Percentiles rank a stretch among this genome's conserved stretches.
Conservation (phyloP, 2,888 invertebrate genomes). For the Tigriopus californicus region DNA sequence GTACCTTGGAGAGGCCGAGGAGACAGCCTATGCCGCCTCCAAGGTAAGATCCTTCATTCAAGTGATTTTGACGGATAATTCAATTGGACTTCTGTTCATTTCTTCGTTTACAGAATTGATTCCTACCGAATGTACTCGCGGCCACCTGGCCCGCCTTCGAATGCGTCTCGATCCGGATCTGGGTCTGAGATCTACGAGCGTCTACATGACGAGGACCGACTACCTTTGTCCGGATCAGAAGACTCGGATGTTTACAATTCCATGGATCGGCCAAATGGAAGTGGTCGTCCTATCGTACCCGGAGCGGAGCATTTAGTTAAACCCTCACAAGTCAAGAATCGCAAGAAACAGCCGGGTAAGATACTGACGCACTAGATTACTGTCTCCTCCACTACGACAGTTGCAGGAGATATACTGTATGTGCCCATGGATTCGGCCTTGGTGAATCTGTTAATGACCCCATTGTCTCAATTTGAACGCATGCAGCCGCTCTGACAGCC, state of each 20-base stretch:
- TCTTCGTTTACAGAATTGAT: not conserved
- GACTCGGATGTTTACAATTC: slow-evolving; percentile 13
- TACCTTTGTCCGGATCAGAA: not conserved
- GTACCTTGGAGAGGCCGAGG: slow-evolving; percentile 47
- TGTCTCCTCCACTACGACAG: no score
- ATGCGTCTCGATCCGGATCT: slow-evolving; percentile 25
- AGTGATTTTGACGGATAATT: not conserved
- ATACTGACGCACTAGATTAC: not conserved
- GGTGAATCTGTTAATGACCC: not conserved
- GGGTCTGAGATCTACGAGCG: slow-evolving; percentile 47
- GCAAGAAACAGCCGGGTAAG: slow-evolving; percentile 36
- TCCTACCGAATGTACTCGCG: not conserved
- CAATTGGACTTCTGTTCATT: not conserved
- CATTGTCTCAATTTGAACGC: not conserved
- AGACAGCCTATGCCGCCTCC: slow-evolving; percentile 21
- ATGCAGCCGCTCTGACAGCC: not conserved
- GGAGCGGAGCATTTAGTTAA: slow-evolving; percentile 26
- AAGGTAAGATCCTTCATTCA: not conserved
- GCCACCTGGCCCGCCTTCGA: not conserved
- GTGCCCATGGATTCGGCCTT: not conserved
- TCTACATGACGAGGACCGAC: slow-evolving; percentile 28
- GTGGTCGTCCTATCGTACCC: not conserved
- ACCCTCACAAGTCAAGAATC: slow-evolving; percentile 30
- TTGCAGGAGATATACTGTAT: no score
- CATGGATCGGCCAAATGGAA: not conserved